Evolutionary conservation across 2,113 vertebrate genomes (phyloP).

Genomic region (Steatornis caripensis): DNA sequence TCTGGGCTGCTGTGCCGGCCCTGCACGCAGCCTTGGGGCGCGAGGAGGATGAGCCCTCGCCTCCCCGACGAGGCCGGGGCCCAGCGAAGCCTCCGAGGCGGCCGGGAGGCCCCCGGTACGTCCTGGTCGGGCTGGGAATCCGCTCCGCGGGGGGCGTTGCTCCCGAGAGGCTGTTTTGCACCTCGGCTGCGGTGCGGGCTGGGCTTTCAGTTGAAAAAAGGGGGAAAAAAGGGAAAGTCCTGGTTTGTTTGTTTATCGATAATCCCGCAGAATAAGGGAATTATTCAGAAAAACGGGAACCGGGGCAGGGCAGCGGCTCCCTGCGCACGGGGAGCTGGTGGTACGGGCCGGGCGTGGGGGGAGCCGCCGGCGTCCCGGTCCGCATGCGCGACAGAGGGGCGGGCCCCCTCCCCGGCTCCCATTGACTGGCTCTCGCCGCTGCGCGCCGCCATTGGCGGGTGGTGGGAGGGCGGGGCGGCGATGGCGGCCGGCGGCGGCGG

Average conservation of each 20-base stretch:
- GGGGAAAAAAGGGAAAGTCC: too few relatives aligned
- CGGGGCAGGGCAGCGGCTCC: fast-evolving
- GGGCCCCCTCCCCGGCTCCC: background rate
- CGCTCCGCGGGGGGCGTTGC: fast-evolving
- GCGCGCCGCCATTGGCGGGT: background rate
- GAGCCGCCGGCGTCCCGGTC: background rate
- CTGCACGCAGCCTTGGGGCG: too few relatives aligned
- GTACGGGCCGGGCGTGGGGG: too few relatives aligned
- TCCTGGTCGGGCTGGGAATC: too few relatives aligned
- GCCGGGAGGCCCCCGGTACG: fast-evolving
- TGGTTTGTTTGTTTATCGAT: too few relatives aligned
- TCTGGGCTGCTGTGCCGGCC: too few relatives aligned
- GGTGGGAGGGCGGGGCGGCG: background rate
- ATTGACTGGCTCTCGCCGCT: background rate
- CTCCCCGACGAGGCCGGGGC: too few relatives aligned
- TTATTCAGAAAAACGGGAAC: fast-evolving
- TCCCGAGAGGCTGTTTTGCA: background rate
- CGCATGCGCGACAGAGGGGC: background rate
- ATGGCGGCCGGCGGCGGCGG: background rate
- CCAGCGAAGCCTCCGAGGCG: fast-evolving
- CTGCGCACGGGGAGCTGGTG: too few relatives aligned
- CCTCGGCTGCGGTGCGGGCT: too few relatives aligned
- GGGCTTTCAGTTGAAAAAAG: too few relatives aligned
- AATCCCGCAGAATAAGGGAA: background rate
- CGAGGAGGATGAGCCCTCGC: too few relatives aligned